Evolutionary conservation across 1,140 invertebrate genomes (phyloP), one percentile per base, ranked within the genome.

Genomic region (Bilobella aurantiaca): DNA sequence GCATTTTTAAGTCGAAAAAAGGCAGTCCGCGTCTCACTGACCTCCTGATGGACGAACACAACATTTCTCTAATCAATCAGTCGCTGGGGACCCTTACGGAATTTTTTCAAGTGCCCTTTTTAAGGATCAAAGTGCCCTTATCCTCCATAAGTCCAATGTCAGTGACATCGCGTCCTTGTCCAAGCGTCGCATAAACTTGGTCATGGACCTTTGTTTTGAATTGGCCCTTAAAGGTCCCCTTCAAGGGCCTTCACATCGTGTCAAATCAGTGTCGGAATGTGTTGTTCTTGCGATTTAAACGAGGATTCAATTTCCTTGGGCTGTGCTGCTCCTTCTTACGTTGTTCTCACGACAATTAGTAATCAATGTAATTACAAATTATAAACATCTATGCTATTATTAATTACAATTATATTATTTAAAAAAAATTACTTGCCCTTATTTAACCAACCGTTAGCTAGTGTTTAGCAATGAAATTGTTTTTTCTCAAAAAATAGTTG

Each of bases 1-100:
- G 93, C 75, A 98, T 99, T 68, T 99, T 96, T 79, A 97, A 97
- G n/a, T 98, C 94, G 8, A 99, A 96, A 0, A 98, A 96, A 0
- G 96, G 97, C 5, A 94, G 94, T 14, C 81, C 99, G 0, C 96
- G 96, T 0, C 82, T 99, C 0, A 82, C 99, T 16, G 96, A 95
- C 0, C 82, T 98, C 0, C 98, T 98, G 76, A 98, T 99, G 68
- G 98, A 98, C 74, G 96, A 99, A 78, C 86, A 93, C 58, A 99
- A 99, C 76, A 95, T 99, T 27, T 83, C 87, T 0, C 81, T 99
- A 21, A 98, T 99, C 69, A 98, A 98, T 80, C 97, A 99, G 79
- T 98, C 96, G 0, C 76, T 99, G 18, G 91, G 96, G 79, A 98
- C 94, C 0, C 82, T 99, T n/a, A 99, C 97, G 0, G 97, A 99